A percentile compares a stretch with the other conserved stretches of the same genome.
Conservation (phyloP, 2,888 invertebrate species). For the Cephus nigrinus region DNA sequence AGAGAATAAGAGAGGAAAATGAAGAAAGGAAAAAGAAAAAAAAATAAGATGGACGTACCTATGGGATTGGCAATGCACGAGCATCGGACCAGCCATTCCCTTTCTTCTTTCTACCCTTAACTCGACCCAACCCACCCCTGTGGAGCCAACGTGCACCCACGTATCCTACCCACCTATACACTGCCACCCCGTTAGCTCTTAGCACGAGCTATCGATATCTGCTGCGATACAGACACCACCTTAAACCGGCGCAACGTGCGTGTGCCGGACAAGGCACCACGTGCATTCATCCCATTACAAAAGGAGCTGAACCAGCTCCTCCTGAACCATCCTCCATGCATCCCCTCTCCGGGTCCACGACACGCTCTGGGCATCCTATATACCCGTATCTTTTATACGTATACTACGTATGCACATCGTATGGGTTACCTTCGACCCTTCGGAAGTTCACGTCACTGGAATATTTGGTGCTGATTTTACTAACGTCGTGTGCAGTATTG, state of each 20-base stretch:
- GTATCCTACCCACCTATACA: not conserved
- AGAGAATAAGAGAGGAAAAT: constrained; percentile 9
- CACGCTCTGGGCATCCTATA: constrained; percentile 29
- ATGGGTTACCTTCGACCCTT: not conserved
- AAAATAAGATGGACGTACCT: not conserved
- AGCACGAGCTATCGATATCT: constrained; percentile 47
- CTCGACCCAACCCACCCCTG: not conserved
- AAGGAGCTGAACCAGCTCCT: constrained; percentile 58
- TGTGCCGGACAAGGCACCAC: constrained; percentile 57
- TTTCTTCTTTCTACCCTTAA: not conserved
- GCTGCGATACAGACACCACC: constrained; percentile 38
- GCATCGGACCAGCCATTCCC: not conserved
- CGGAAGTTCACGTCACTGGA: not conserved
- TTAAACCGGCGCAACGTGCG: constrained; percentile 50
- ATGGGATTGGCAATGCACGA: constrained; percentile 30
- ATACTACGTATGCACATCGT: not conserved
- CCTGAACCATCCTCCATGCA: constrained; percentile 35
- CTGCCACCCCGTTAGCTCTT: constrained; percentile 49
- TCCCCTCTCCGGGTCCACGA: constrained; percentile 40
- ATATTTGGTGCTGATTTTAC: not conserved
- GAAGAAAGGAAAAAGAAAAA: constrained; percentile 8
- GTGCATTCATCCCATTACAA: constrained; percentile 58
- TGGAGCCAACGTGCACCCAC: not conserved
- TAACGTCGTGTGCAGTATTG: not conserved
- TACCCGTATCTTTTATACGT: not conserved